Conservation (phyloP, 1,140 invertebrate species). For the Scaptomyza hsui region DNA sequence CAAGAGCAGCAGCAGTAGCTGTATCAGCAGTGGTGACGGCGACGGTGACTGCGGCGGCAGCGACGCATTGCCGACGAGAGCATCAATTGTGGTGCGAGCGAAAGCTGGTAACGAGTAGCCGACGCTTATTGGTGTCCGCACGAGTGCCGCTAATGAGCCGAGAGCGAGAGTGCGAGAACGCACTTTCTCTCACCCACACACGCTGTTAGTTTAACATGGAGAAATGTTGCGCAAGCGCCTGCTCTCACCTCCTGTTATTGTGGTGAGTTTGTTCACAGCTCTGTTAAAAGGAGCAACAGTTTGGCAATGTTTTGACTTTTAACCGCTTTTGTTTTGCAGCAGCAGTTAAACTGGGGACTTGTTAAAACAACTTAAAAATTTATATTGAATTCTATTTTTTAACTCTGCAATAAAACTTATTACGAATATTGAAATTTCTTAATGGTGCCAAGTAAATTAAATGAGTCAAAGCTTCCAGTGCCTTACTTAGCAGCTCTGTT, state of each 20-base stretch:
- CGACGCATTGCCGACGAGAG: constrained; percentile 10
- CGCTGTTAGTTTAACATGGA: constrained; percentile 16
- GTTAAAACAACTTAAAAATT: not conserved
- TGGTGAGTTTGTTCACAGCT: constrained; percentile 18
- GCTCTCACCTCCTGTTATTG: constrained; percentile 36
- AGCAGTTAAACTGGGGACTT: not conserved
- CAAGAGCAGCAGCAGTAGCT: constrained; percentile 17
- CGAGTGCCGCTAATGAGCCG: constrained; percentile 49
- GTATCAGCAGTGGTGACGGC: not conserved
- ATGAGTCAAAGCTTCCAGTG: no score
- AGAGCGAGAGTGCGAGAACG: constrained; percentile 6
- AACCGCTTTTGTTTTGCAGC: not conserved
- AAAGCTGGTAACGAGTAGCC: constrained; percentile 52
- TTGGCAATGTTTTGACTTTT: constrained; percentile 40
- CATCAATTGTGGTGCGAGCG: constrained; percentile 21
- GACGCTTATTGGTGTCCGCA: constrained; percentile 2
- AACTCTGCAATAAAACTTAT: no score
- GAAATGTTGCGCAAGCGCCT: constrained; percentile 50
- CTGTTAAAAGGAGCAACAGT: constrained; percentile 68
- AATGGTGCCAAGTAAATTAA: not conserved
- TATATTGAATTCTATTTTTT: not conserved
- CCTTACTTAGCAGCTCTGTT: constrained; percentile 7
- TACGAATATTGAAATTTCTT: no score
- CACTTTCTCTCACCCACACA: constrained; percentile 25
- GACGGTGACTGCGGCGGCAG: constrained; percentile 1